Base-by-base conservation (phyloP, 2,888 invertebrate species). In the Himalopsyche japonica region DNA sequence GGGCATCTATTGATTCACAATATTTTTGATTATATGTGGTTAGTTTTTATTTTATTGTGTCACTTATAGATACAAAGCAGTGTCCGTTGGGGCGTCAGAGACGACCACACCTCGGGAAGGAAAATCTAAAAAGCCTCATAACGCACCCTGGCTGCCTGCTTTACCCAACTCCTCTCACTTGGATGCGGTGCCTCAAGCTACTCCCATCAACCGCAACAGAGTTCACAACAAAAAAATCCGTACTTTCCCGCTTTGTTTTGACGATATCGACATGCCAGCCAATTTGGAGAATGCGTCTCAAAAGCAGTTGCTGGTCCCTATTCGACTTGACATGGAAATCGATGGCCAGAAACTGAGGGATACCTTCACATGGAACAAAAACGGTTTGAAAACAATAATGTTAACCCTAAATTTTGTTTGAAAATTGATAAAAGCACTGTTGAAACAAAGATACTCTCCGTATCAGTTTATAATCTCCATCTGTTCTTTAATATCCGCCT, bases 351-450 rank as follows among this genome's bases (percentile, higher is more conserved):
- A 99, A 90, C 92, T 99, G 7, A 93, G 99, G 83, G 99, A 99
- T 89, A 99, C 99, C 10, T 99, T 99, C 89, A 99, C 98, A 18
- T 99, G 99, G 99, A 99, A 99, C 90, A 99, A 98, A 92, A 98
- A 99, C 92, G 98, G 97, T 97, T 89, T 86, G 57, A n/a, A 32
- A 32, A 32, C 30, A 32, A n/a, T 76, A 8, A 1, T 43, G 3
- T 15, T 43, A 1, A 43, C 3, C 15, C 4, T 43, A 3, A 1
- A 43, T 3, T 43, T 43, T 43, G n/a, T n/a, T n/a, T n/a, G n/a
- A n/a, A n/a, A n/a, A n/a, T n/a, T n/a, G n/a, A n/a, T n/a, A n/a
- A n/a, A n/a, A n/a, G n/a, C n/a, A n/a, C n/a, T n/a, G n/a, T n/a
- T n/a, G n/a, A n/a, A n/a, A n/a, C n/a, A n/a, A n/a, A n/a, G n/a